Conservation (phyloP, 2,113 vertebrate genomes). For the Myrmecophaga tridactyla region DNA sequence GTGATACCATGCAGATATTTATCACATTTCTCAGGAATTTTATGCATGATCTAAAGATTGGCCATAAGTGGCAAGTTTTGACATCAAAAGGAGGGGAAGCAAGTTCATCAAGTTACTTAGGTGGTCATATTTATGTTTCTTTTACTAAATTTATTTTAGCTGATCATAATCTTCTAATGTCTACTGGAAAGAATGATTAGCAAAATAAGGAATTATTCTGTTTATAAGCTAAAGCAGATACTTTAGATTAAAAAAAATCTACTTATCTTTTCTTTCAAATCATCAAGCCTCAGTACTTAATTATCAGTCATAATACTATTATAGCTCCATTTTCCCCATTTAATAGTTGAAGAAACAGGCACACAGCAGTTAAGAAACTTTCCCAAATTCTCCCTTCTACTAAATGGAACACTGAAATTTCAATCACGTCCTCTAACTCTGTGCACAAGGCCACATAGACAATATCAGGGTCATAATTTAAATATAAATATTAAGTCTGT, state of each 20-base stretch:
- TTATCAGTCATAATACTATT: not conserved
- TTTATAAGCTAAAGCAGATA: not conserved
- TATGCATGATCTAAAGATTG: not conserved
- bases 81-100: not conserved
- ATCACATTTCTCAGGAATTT: not conserved
- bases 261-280: not conserved
- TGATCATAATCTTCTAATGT: not conserved
- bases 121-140: not conserved
- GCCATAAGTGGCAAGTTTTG: not conserved
- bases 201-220: not conserved
- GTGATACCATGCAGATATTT: not conserved
- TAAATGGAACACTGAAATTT: not conserved
- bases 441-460: not conserved
- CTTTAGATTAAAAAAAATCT: not conserved
- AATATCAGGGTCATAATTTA: not conserved
- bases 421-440: not conserved
- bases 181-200: not conserved
- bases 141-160: not conserved
- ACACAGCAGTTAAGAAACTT: not conserved
- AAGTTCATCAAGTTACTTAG: not conserved
- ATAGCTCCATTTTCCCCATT: not conserved
- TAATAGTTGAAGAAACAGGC: not conserved
- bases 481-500: not conserved
- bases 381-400: not conserved
- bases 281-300: not conserved